Evolutionary conservation across 92 coral and sea anemone genomes (phyloP).

Genomic region (Actinernus sp.): DNA sequence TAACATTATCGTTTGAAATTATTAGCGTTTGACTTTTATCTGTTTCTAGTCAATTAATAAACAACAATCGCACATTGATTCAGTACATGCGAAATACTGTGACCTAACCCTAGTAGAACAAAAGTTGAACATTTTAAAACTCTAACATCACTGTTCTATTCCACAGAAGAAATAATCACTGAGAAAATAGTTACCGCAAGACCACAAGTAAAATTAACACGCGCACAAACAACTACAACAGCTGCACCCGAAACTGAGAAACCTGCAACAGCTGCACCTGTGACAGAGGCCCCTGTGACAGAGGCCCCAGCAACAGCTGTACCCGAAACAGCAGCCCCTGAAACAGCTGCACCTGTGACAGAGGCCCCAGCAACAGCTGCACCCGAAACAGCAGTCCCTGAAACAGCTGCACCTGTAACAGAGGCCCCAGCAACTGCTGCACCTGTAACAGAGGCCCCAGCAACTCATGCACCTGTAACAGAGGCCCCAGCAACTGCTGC

Average conservation of each 20-base stretch:
- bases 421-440: neutral
- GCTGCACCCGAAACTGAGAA: conserved; percentile 1
- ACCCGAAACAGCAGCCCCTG: neutral
- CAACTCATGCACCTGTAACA: no score
- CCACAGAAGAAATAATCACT: neutral
- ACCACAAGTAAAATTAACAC: neutral
- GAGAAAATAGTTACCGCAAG: neutral
- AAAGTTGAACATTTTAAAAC: no score
- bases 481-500: neutral
- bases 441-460: conserved; percentile 7
- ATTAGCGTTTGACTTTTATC: no score
- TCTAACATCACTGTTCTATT: no score
- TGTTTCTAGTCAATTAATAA: no score
- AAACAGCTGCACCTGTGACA: neutral
- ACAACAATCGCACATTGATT: no score
- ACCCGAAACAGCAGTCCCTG: neutral
- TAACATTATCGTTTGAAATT: no score
- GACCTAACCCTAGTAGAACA: no score
- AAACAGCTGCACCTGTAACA: neutral
- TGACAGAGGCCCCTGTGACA: no score
- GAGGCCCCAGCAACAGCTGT: neutral
- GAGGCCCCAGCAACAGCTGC: neutral
- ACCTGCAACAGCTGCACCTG: neutral
- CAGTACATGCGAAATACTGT: no score
- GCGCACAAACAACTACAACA: neutral